These are phyloP conservation scores for Anastrepha ludens DNA, from an alignment of 1,140 invertebrate species.

Conservation along the genomic window DNA sequence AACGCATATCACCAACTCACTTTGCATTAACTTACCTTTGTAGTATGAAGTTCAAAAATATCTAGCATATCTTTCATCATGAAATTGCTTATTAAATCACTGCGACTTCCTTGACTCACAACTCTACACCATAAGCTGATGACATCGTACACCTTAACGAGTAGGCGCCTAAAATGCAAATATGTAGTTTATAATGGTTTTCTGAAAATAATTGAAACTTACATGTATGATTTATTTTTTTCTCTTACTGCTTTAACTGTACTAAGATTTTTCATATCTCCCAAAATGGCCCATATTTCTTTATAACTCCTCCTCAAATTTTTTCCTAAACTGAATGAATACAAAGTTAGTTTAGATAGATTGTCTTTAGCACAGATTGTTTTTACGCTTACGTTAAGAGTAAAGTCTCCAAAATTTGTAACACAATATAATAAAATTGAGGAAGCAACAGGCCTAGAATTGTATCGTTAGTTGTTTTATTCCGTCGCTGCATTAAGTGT, in stretches of 20 bases:
- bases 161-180: neutral
- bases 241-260: neutral
- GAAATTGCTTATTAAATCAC: slow-evolving; percentile 6
- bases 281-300: slow-evolving; percentile 34
- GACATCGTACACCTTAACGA: neutral
- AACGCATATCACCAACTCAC: no score
- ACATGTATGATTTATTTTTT: slow-evolving; percentile 26
- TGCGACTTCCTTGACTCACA: neutral
- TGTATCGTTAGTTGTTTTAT: neutral
- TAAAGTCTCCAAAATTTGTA: slow-evolving; percentile 13
- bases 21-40: neutral
- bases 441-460: neutral
- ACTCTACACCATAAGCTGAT: neutral
- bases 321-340: neutral
- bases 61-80: slow-evolving; percentile 4
- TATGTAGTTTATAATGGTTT: neutral
- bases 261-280: neutral
- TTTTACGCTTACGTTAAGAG: neutral
- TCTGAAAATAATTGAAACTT: neutral
- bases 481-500: neutral
- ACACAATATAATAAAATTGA: slow-evolving; percentile 14
- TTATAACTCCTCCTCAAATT: slow-evolving; percentile 13
- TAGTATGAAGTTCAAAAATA: neutral
- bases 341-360: neutral
- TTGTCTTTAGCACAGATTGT: neutral